These are phyloP conservation scores for Pecten maximus DNA, from an alignment of 2,888 invertebrate genomes.

Conservation along the genomic window DNA sequence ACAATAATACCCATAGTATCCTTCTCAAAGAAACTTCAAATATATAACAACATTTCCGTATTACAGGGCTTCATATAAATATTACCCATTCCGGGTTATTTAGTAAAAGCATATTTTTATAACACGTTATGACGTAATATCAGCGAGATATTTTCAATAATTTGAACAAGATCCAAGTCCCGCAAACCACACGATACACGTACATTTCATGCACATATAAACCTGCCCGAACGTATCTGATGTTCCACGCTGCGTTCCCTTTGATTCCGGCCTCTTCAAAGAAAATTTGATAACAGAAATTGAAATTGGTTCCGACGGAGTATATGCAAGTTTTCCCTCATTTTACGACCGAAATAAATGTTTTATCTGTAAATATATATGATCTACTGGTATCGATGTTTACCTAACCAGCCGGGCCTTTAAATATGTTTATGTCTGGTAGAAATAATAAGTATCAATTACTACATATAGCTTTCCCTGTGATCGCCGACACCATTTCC, in stretches of 20 bases:
- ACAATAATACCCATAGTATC: constrained; percentile 33
- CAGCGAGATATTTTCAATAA: constrained; percentile 13
- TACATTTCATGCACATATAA: constrained; percentile 27
- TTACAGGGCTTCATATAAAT: constrained; percentile 8
- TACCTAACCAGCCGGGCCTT: neutral
- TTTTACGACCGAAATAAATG: constrained; percentile 25
- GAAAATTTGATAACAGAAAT: constrained; percentile 35
- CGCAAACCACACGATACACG: constrained; percentile 20
- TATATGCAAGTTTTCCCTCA: constrained; percentile 11
- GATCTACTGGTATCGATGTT: neutral
- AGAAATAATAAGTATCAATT: constrained; percentile 20
- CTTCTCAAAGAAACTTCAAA: constrained; percentile 21
- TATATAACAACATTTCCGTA: neutral
- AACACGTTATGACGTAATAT: neutral
- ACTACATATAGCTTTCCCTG: neutral
- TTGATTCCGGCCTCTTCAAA: constrained; percentile 18
- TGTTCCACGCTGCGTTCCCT: constrained; percentile 1
- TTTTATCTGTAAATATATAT: constrained; percentile 19
- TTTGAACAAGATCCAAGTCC: constrained; percentile 29
- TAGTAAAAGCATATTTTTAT: neutral
- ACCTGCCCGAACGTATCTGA: neutral
- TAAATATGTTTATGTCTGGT: constrained; percentile 11
- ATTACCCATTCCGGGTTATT: constrained; percentile 18
- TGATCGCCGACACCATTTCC: neutral
- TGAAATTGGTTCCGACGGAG: constrained; percentile 5